Base-by-base conservation (phyloP, 2,888 invertebrate genomes). In the Pterostichus niger region DNA sequence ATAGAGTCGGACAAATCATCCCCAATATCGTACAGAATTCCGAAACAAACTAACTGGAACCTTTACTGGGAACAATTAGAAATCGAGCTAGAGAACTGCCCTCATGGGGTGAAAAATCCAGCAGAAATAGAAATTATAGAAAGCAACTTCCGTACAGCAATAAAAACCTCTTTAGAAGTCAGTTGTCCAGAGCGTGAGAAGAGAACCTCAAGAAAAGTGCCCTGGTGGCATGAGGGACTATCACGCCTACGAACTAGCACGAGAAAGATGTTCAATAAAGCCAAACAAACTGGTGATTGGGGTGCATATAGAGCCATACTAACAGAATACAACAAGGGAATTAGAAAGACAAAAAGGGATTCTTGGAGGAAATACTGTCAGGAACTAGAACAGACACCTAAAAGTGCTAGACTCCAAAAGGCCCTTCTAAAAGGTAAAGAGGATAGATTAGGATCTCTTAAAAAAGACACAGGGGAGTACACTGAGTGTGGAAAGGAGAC, bases 311-410 rank as follows among this genome's bases (percentile, higher is more conserved):
- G 31, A 31, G n/a, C 33, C 33, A 31, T 0, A 33, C 11, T 61
- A 61, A 61, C 11, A 5, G 11, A 5, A 13, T 33, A 61, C n/a
- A 61, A 61, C 10, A 61, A 35, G 11, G 31, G 2, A 0, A 61
- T 61, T n/a, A 61, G 13, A n/a, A 61, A 35, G 15, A 33, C 33
- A 1, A 35, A 61, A 33, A 31, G 61, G n/a, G n/a, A 61, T 13
- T 61, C 61, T 9, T 31, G 33, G 61, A 61, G n/a, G 61, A 61
- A 61, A 33, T 59, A 59, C 6, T 59, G 17, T 59, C 61, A 33
- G 61, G n/a, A 61, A 61, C 61, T 61, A 33, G 33, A 33, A 61
- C 61, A 61, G 54, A 54, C 54, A 15, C 17, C 54, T 54, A n/a
- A n/a, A n/a, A n/a, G n/a, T n/a, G n/a, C n/a, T n/a, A n/a, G n/a